phyloP scores from a whole-genome alignment of 2,888 invertebrate genomes.

The Pasiphila rectangulata region DNA sequence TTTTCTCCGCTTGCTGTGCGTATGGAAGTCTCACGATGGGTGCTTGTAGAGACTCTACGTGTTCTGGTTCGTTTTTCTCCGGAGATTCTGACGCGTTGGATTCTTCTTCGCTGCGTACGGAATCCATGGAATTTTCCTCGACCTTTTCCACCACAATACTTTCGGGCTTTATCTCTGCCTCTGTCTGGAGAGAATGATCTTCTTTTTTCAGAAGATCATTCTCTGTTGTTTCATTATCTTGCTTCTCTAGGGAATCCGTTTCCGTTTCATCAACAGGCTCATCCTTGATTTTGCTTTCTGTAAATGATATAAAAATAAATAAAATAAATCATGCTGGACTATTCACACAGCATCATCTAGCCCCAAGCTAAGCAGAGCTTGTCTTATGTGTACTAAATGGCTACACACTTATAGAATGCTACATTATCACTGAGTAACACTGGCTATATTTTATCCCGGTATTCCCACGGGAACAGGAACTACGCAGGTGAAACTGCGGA shows the following conservation, averaged over 20 bases:
- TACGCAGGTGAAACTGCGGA: no score
- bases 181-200: conserved; percentile 11
- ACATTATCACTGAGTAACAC: no score
- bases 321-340: no score
- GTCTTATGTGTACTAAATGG: no score
- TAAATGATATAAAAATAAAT: conserved; percentile 19
- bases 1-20: conserved; percentile 62
- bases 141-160: conserved; percentile 29
- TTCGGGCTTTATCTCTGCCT: conserved; percentile 29
- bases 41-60: conserved; percentile 1
- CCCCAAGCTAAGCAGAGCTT: no score
- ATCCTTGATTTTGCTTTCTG: conserved; percentile 44
- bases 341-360: no score
- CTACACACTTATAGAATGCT: no score
- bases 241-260: conserved; percentile 8
- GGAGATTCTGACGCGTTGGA: conserved; percentile 43
- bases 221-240: conserved; percentile 7
- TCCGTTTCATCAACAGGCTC: conserved; percentile 19
- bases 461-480: no score
- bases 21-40: conserved; percentile 49
- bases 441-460: no score
- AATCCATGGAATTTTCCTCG: conserved; percentile 41
- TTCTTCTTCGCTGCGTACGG: conserved; percentile 40
- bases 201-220: conserved; percentile 10
- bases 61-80: conserved; percentile 36